These are phyloP conservation scores for Drosophila nasuta DNA, from an alignment of 1,140 invertebrate genomes.

Conservation along the genomic window DNA sequence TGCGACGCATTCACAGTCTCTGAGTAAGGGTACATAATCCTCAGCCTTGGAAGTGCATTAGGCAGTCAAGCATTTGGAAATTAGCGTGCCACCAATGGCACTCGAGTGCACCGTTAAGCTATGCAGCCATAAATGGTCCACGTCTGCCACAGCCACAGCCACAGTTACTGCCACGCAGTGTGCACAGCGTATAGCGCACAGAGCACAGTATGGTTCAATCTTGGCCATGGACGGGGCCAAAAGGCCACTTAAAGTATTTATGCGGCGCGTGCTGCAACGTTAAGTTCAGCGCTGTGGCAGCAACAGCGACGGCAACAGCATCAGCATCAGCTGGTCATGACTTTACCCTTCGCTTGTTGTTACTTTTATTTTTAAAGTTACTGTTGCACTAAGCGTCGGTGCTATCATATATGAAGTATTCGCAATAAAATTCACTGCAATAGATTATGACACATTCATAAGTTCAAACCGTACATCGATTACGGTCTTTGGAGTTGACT, in stretches of 20 bases:
- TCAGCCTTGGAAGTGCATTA: conserved; percentile 41
- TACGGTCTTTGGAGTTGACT: conserved; percentile 24
- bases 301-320: conserved; percentile 13
- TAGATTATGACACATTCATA: conserved; percentile 75
- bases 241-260: conserved; percentile 68
- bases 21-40: conserved; percentile 58
- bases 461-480: conserved; percentile 66
- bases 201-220: neutral
- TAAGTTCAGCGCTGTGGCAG: conserved; percentile 63
- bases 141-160: conserved; percentile 4
- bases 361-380: conserved; percentile 18
- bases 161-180: neutral
- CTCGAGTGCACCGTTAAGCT: conserved; percentile 59
- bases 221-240: conserved; percentile 20
- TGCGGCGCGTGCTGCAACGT: conserved; percentile 60
- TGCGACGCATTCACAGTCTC: conserved; percentile 1
- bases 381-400: conserved; percentile 22
- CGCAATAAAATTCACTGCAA: conserved; percentile 78
- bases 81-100: conserved; percentile 63
- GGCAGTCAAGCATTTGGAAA: conserved; percentile 56
- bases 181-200: conserved; percentile 4
- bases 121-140: conserved; percentile 49
- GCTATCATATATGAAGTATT: conserved; percentile 57
- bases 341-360: conserved; percentile 1
- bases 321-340: conserved; percentile 28